A percentile compares a stretch with the other conserved stretches of the same genome.
Evolutionary conservation across 2,113 vertebrate genomes (phyloP).

Genomic region (Upupa epops): DNA sequence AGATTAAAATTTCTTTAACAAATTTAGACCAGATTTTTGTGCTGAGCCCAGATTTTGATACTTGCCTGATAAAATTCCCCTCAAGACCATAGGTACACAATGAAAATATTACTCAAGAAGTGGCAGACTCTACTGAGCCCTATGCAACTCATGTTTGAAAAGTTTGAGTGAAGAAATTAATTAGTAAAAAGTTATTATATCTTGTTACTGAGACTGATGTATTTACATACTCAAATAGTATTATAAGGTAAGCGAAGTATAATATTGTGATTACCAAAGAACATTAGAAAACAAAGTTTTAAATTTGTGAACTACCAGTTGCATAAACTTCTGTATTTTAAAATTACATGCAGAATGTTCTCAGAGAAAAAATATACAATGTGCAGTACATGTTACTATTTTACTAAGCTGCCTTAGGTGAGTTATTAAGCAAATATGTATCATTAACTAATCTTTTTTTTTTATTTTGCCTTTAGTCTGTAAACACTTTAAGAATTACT

Average conservation of each 20-base stretch:
- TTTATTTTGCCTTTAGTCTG: not conserved
- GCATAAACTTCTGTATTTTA: not conserved
- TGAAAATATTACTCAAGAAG: not conserved
- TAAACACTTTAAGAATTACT: not conserved
- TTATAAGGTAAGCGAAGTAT: not conserved
- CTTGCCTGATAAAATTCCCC: slow-evolving; percentile 26
- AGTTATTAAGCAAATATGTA: not conserved
- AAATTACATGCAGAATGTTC: not conserved
- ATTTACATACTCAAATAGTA: slow-evolving; percentile 6
- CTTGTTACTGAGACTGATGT: not conserved
- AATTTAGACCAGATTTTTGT: slow-evolving; percentile 29
- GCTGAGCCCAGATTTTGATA: slow-evolving; percentile 20
- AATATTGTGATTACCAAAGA: not conserved
- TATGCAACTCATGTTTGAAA: not conserved
- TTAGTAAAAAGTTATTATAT: not conserved
- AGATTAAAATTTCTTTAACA: slow-evolving; percentile 37
- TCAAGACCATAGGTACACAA: not conserved
- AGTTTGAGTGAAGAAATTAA: not conserved
- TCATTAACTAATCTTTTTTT: not conserved
- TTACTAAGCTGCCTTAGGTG: not conserved
- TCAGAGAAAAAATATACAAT: not conserved
- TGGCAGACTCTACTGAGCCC: not conserved
- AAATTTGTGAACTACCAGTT: not conserved
- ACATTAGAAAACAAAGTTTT: not conserved
- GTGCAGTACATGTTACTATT: not conserved